Evolutionary conservation across 1,140 invertebrate species (phyloP).

Genomic region (Zaprionus lachaisei): DNA sequence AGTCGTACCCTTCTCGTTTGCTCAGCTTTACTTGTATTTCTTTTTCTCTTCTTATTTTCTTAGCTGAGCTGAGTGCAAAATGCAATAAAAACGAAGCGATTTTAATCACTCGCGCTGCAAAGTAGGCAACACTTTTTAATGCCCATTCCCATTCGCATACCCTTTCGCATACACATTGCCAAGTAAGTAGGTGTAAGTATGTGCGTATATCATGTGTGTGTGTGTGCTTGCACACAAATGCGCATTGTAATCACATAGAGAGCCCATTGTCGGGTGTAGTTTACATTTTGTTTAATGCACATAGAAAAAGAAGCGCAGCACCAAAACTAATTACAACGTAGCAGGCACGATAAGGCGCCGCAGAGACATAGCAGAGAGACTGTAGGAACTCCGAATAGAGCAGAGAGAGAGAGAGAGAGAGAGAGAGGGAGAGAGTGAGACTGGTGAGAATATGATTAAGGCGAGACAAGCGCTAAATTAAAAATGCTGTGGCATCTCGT

Average conservation of each 20-base stretch:
- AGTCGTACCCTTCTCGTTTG: not conserved
- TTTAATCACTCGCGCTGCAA: constrained; percentile 69
- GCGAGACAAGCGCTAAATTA: constrained; percentile 75
- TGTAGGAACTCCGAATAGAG: not conserved
- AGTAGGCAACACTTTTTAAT: constrained; percentile 70
- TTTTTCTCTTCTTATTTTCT: constrained; percentile 21
- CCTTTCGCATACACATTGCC: constrained; percentile 22
- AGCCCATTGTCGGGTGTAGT: constrained; percentile 44
- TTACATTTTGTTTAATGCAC: constrained; percentile 42
- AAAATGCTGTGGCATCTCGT: constrained; percentile 73
- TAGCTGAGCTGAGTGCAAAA: constrained; percentile 64
- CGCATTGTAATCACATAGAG: constrained; percentile 64
- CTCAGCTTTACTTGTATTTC: not conserved
- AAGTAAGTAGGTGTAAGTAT: constrained; percentile 30
- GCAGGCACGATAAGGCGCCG: constrained; percentile 49
- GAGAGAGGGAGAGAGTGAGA: too few relatives aligned
- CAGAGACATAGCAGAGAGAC: not conserved
- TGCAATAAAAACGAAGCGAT: constrained; percentile 65
- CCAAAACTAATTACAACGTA: constrained; percentile 77
- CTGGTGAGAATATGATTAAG: constrained; percentile 70
- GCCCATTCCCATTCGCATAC: constrained; percentile 25
- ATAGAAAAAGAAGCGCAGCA: constrained; percentile 37
- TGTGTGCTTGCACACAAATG: constrained; percentile 9
- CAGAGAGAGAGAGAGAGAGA: not conserved
- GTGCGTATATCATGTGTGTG: constrained; percentile 40